These are phyloP conservation scores for Condylura cristata DNA, from an alignment of 2,113 vertebrate species.

Conservation along the genomic window DNA sequence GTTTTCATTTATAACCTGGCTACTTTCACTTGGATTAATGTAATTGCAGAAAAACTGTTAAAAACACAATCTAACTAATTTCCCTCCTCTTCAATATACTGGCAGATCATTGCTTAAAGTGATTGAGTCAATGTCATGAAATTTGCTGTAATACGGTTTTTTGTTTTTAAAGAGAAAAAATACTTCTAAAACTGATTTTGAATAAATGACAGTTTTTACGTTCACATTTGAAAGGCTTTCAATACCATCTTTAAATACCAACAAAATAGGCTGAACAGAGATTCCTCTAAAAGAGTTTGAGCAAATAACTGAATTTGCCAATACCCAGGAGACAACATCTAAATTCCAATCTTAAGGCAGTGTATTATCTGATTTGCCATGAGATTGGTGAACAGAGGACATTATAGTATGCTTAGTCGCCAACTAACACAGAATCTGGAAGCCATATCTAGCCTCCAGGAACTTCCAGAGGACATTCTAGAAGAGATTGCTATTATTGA, in stretches of 20 bases:
- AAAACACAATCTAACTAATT: neutral
- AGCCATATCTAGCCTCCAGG: neutral
- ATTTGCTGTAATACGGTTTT: neutral
- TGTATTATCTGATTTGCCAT: neutral
- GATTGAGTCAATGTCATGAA: conserved; percentile 8
- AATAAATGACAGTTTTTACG: conserved; percentile 11
- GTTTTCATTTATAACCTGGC: neutral
- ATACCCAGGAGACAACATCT: neutral
- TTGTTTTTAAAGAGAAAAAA: neutral
- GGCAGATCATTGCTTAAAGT: neutral
- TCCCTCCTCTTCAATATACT: neutral
- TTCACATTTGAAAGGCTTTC: conserved; percentile 38
- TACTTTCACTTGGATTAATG: conserved; percentile 16
- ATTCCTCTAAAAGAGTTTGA: neutral
- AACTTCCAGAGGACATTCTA: conserved; percentile 16
- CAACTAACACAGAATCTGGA: neutral
- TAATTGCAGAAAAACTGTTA: neutral
- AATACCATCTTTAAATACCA: neutral
- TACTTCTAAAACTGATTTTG: neutral
- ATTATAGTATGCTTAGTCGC: neutral
- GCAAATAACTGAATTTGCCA: neutral
- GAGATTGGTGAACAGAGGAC: neutral
- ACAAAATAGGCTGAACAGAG: neutral
- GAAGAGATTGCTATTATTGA: neutral
- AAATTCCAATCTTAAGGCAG: conserved; percentile 13